Base-by-base conservation (phyloP, 1,140 invertebrate species). In the Aphelinus atriplicis region DNA sequence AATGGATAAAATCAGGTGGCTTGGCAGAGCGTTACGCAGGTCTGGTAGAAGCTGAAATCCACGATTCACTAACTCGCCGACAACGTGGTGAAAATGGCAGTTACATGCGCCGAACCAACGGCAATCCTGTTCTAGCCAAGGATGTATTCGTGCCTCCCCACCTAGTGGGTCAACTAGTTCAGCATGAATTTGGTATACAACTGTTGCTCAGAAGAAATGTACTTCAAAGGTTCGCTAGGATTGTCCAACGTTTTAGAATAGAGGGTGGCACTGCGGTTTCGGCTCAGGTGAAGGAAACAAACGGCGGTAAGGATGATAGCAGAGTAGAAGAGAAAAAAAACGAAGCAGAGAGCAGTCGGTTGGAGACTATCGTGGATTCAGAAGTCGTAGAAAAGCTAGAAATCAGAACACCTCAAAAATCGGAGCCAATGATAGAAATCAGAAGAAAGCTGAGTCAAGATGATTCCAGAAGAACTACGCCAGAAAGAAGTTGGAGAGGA, bases 91-190 rank as follows among this genome's bases (percentile, higher is more conserved):
- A 95, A 80, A 92, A 95, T 83, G 95, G 95, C 0, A 91, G 90
- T 73, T 96, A 95, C 82, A 91, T 92, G 60, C 88, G 93, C 51
- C 87, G 93, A 71, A 85, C 86, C 2, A 90, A 83, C 47, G 85
- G 84, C 4, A 78, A 78, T 62, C 83, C 75, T 71, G 81, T 78
- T 78, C 80, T 76, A 76, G 85, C 84, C 81, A 87, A 78, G 77
- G 91, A 93, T 82, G 89, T 94, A 5, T 94, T 91, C 82, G 88
- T 97, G 9, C 93, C 94, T 2, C 93, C 94, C 1, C 97, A 99
- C 89, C 86, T 98, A 7, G 95, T 98, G 85, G 95, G 95, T 0
- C 95, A 97, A 82, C 89, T 98, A 48, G 93, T 91, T 0, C 93
- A 95, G 80, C 94, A 96, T 80, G 88, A 92, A 46, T 89, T 92